Percentiles rank a stretch among this genome's conserved stretches.
These are phyloP conservation scores for Jaculus jaculus DNA, from an alignment of 2,113 vertebrate genomes.

Conservation along the genomic window DNA sequence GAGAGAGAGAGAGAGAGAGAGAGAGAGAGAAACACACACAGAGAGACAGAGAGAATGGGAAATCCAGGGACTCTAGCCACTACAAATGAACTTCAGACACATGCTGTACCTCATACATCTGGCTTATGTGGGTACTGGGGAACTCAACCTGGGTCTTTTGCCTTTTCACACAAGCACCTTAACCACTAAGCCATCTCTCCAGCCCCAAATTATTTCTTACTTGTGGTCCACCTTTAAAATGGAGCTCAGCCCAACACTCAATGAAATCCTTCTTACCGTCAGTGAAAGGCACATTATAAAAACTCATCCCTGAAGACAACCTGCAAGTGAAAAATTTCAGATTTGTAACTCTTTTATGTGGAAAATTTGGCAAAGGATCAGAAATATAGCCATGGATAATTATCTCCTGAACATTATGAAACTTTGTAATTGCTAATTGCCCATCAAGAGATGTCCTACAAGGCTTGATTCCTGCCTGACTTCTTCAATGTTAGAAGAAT, in stretches of 20 bases:
- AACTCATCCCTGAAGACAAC: background rate
- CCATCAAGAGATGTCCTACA: constrained; percentile 61
- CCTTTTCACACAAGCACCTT: too few species aligned
- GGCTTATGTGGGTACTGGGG: too few species aligned
- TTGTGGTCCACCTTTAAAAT: background rate
- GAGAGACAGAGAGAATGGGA: too few species aligned
- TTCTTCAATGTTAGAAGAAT: constrained; percentile 49
- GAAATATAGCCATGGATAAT: constrained; percentile 33
- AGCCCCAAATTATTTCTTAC: background rate
- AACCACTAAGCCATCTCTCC: too few species aligned
- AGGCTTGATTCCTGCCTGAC: constrained; percentile 1
- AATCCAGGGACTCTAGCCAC: too few species aligned
- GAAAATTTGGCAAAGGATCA: constrained; percentile 28
- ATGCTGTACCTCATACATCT: too few species aligned
- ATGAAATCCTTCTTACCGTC: background rate
- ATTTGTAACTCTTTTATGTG: background rate
- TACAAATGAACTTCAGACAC: too few species aligned
- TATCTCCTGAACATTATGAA: constrained; percentile 52
- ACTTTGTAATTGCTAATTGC: constrained; percentile 72
- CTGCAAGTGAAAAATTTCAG: background rate
- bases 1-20: too few species aligned
- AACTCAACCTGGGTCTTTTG: too few species aligned
- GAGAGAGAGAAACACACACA: too few species aligned
- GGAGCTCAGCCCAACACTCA: background rate
- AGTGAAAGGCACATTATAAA: background rate